Percentiles rank a stretch among this genome's conserved stretches.
phyloP scores from a whole-genome alignment of 2,113 vertebrate species.

The Monopterus albus region DNA sequence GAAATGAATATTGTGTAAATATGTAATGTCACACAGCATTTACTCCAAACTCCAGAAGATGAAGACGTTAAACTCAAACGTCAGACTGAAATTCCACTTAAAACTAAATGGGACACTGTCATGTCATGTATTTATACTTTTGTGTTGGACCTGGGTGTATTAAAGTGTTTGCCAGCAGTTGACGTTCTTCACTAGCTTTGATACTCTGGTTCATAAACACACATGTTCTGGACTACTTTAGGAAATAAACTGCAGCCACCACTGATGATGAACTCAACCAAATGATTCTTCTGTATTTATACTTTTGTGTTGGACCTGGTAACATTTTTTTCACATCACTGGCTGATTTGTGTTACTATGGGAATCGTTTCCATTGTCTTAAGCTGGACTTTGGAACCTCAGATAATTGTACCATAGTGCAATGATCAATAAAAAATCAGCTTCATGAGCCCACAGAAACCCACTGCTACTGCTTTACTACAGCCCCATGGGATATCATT shows the following conservation, averaged over 20 bases:
- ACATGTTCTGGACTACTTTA: not conserved
- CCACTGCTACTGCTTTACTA: conserved; percentile 12
- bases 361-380: conserved; percentile 36
- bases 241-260: too few species aligned
- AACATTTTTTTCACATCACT: too few species aligned
- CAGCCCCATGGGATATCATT: not conserved
- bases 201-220: not conserved
- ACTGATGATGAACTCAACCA: too few species aligned
- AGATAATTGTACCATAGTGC: conserved; percentile 35
- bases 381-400: conserved; percentile 66
- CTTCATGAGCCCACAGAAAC: not conserved
- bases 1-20: too few species aligned
- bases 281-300: too few species aligned
- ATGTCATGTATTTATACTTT: too few species aligned
- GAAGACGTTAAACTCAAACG: too few species aligned
- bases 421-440: conserved; percentile 69
- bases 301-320: too few species aligned
- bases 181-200: not conserved
- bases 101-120: too few species aligned
- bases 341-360: conserved; percentile 36
- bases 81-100: too few species aligned
- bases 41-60: too few species aligned
- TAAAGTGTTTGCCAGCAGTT: conserved; percentile 2
- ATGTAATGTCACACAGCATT: too few species aligned
- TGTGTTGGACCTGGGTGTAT: conserved; percentile 5